Evolutionary conservation across 2,888 invertebrate species (phyloP), one percentile per base, ranked within the genome.

Genomic region (Stenotaenia linearis): DNA sequence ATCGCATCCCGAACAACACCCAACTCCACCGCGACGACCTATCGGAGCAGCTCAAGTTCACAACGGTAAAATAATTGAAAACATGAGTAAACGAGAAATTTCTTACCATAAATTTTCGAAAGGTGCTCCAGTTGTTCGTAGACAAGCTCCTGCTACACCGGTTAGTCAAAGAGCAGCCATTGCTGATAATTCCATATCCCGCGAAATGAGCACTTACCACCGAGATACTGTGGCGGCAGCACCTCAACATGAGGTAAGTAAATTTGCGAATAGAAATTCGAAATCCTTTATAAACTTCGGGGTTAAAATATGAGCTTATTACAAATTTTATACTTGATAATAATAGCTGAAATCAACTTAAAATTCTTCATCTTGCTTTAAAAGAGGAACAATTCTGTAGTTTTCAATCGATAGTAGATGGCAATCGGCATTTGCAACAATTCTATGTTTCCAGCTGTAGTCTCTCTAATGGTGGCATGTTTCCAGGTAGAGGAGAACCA

Each of bases 401-500:
- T 50, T 50, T 2, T 32, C 32, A 32, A 32, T 50, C 1, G 50
- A 18, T 50, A 50, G 50, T 50, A 50, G 50, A 35, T 78, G 23
- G 69, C 78, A 78, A 18, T 25, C n/a, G 69, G 32, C 30, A 12
- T 30, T 35, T 35, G 15, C 1, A 32, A 69, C 78, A 61, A 30
- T 78, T 77, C 28, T 77, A 25, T 79, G 23, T 25, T 80, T 23
- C 69, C 40, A 28, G 35, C 69, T 77, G 74, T 78, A 30, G 77
- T 23, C 50, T 79, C 25, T 56, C 69, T 28, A 80, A 78, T 78
- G 69, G 40, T 69, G 21, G 56, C 77, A 61, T 78, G 78, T 80
- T 79, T 79, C 21, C 80, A 80, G 80, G 80, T 80, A 35, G 74
- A 37, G 75, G 75, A 75, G 61, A 61, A 80, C 78, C 56, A 76